Conservation (phyloP, 1,140 invertebrate genomes). For the Sarcophaga bullata region DNA sequence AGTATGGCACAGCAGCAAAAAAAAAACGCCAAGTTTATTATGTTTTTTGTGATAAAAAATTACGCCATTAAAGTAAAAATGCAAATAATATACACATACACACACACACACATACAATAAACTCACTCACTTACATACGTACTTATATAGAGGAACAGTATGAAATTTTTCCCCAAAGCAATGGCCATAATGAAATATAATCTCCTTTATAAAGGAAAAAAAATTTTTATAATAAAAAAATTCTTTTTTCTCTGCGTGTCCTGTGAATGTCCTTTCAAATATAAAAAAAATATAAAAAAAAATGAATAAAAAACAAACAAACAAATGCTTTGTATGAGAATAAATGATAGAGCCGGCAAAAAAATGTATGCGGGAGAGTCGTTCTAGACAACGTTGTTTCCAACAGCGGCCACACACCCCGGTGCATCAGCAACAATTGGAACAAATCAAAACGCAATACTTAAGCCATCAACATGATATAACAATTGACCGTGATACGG, state of each 20-base stretch:
- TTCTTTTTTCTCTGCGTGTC: constrained; percentile 41
- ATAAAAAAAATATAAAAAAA: constrained; percentile 7
- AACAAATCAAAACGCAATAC: constrained; percentile 61
- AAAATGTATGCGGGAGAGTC: constrained; percentile 50
- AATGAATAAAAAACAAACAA: constrained; percentile 18
- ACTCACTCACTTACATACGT: no score
- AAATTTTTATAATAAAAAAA: constrained; percentile 28
- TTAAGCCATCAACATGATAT: constrained; percentile 59
- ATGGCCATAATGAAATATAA: background rate
- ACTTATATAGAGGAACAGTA: background rate
- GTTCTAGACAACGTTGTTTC: constrained; percentile 49
- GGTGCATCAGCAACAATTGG: constrained; percentile 57
- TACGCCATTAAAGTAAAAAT: background rate
- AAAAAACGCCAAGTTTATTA: background rate
- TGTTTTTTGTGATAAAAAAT: background rate
- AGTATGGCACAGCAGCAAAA: background rate
- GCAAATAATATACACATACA: background rate
- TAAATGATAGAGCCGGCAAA: background rate
- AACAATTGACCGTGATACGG: constrained; percentile 60
- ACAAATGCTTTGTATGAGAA: background rate
- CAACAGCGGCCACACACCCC: constrained; percentile 45
- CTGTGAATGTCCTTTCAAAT: constrained; percentile 39
- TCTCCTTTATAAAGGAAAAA: background rate
- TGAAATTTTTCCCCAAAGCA: constrained; percentile 20
- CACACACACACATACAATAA: background rate